These are phyloP conservation scores for Nasonovia ribisnigri DNA, from an alignment of 2,888 invertebrate species.

Conservation along the genomic window DNA sequence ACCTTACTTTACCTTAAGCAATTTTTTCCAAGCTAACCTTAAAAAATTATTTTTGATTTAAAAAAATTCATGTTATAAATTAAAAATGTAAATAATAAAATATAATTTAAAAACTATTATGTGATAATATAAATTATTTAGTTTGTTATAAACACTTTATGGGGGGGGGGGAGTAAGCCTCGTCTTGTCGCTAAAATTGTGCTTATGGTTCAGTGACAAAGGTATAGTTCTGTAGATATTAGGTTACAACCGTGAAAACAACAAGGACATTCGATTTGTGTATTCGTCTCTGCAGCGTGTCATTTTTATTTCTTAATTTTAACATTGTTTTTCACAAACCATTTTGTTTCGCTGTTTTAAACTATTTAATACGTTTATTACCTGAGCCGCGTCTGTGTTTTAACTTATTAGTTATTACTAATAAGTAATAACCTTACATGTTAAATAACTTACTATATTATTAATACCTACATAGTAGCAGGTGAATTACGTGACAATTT, in stretches of 20 bases:
- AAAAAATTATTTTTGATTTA: neutral
- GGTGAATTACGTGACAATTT: conserved; percentile 9
- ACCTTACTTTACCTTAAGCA: neutral
- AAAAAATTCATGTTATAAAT: neutral
- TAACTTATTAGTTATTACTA: neutral
- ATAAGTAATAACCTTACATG: neutral
- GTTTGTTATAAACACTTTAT: neutral
- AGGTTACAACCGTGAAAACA: neutral
- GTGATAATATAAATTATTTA: neutral
- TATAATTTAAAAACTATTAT: neutral
- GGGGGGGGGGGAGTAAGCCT: neutral
- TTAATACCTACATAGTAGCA: neutral
- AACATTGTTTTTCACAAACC: neutral
- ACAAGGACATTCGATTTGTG: neutral
- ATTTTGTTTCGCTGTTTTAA: neutral
- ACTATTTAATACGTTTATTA: neutral
- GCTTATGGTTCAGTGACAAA: neutral
- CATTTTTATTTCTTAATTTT: neutral
- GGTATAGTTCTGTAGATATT: neutral
- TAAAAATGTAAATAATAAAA: neutral
- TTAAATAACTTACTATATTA: neutral
- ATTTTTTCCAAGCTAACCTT: neutral
- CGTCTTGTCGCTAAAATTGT: neutral
- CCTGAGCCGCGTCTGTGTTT: neutral
- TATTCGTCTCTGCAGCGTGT: neutral